Evolutionary conservation across 2,113 vertebrate genomes (phyloP).

Genomic region (Cichladusa arquata): DNA sequence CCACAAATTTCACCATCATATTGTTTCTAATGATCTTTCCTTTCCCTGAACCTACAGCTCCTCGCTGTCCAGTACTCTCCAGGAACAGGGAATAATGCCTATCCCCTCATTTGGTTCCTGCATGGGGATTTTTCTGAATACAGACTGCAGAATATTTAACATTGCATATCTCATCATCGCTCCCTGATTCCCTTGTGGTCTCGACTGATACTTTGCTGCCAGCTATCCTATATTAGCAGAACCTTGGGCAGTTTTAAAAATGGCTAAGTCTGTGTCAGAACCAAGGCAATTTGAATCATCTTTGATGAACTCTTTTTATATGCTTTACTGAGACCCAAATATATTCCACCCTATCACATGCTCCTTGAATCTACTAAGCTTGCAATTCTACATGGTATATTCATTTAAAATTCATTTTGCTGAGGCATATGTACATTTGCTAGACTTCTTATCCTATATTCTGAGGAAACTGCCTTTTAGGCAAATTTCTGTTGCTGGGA

Average conservation of each 20-base stretch:
- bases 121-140: not conserved
- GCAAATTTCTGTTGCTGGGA: not conserved
- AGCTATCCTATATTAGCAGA: not conserved
- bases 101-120: not conserved
- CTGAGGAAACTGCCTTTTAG: not conserved
- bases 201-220: not conserved
- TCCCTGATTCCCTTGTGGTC: not conserved
- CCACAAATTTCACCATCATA: not conserved
- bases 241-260: not conserved
- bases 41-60: not conserved
- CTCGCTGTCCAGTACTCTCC: not conserved
- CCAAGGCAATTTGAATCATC: not conserved
- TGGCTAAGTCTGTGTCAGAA: not conserved
- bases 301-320: not conserved
- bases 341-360: not conserved
- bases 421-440: not conserved
- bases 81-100: not conserved
- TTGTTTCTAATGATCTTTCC: not conserved
- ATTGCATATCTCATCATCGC: not conserved
- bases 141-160: not conserved
- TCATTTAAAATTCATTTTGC: constrained; percentile 8
- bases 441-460: not conserved
- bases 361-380: not conserved
- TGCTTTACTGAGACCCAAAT: not conserved
- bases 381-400: not conserved